Base-by-base conservation (phyloP, 2,113 vertebrate genomes). In the Brachyhypopomus gauderio region DNA sequence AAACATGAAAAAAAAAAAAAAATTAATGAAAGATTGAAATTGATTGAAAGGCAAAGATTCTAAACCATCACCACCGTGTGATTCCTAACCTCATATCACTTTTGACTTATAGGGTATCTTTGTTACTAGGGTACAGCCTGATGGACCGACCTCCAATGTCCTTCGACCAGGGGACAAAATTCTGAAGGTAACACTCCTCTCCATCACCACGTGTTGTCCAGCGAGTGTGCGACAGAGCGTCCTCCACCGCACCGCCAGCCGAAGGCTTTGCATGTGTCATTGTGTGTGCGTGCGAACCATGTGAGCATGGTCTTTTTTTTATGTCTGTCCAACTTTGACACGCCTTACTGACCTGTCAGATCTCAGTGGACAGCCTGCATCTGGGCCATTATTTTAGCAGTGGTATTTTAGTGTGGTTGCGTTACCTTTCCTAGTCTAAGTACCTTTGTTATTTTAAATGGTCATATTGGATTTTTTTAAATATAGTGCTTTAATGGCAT, bases 41-140 rank as follows among this genome's bases (percentile, higher is more conserved):
- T 20, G 71, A 82, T 66, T 73, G 88, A 93, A 93, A 93, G 93
- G 93, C 93, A 93, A 93, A 94, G 92, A 93, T 94, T 94, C 91
- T 93, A 94, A 93, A 93, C 91, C 90, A 93, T 92, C 89, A 83
- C 85, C 82, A 87, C 85, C 82, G 80, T 93, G 92, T 93, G 90
- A 92, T 92, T 96, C 96, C 97, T 99, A 99, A 99, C 96, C 87
- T 95, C 96, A 91, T 98, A 95, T 98, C 96, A 97, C 93, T 98
- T 99, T 96, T 99, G 96, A 98, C 96, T 96, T 98, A 97, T 98
- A 99, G 98, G 98, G 98, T 97, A 99, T 99, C 97, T 99, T 99
- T 98, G 97, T 99, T 96, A 99, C 98, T 98, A 98, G 98, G 97
- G 98, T 99, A 97, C 98, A 99, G 95, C 97, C 96, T 97, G 97